A percentile compares a stretch with the other conserved stretches of the same genome.
Conservation (phyloP, 2,113 vertebrate species). For the Drymodes brunneopygia region DNA sequence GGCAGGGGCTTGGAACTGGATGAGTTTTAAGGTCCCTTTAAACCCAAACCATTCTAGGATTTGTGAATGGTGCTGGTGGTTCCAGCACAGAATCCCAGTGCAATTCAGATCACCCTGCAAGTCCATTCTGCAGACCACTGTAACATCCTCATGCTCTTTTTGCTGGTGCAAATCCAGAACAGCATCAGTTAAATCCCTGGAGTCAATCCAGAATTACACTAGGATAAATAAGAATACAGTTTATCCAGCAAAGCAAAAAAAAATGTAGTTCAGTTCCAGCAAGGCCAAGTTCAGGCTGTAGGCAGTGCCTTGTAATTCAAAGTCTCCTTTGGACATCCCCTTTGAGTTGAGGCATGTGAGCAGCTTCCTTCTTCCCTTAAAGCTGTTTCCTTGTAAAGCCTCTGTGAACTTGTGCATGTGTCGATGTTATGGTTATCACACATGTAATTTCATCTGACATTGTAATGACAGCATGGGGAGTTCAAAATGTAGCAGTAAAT, state of each 20-base stretch:
- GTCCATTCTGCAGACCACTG: neutral
- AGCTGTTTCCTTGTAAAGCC: conserved; percentile 8
- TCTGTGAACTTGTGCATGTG: neutral
- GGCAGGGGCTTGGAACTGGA: neutral
- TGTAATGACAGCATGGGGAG: conserved; percentile 38
- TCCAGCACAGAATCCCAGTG: neutral
- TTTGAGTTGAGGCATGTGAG: neutral
- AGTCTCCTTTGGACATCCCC: neutral
- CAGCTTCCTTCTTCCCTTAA: neutral
- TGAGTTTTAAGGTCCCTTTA: neutral
- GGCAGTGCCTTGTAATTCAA: neutral
- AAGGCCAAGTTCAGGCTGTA: neutral
- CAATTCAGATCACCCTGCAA: neutral
- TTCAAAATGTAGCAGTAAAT: conserved; percentile 43
- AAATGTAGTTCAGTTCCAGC: neutral
- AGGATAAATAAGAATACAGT: neutral
- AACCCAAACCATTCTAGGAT: neutral
- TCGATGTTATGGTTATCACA: neutral
- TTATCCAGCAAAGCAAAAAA: neutral
- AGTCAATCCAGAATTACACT: neutral
- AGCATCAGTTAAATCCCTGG: neutral
- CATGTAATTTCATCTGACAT: conserved; percentile 37
- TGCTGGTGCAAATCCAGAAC: neutral
- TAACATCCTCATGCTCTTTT: neutral
- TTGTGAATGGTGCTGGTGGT: neutral